Conservation (phyloP, 2,888 invertebrate species). For the Liopterus haemorrhoidalis region DNA sequence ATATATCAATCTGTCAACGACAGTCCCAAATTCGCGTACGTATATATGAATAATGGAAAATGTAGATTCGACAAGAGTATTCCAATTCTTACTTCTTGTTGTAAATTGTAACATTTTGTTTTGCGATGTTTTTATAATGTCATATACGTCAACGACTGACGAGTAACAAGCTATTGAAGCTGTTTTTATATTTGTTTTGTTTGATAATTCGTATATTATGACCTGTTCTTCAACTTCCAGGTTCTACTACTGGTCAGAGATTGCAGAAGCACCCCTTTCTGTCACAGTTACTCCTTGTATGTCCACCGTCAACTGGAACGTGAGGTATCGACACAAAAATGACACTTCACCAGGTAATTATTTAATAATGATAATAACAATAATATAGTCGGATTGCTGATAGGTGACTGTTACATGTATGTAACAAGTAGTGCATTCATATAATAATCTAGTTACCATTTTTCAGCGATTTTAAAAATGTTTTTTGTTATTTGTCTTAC, state of each 20-base stretch:
- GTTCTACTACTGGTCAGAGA: conserved; percentile 31
- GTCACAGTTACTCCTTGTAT: conserved; percentile 22
- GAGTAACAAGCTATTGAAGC: no score
- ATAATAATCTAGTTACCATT: no score
- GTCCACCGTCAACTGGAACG: conserved; percentile 35
- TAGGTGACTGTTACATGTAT: no score
- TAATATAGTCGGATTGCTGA: no score
- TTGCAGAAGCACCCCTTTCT: conserved; percentile 21
- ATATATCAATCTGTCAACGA: conserved; percentile 16
- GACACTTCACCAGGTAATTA: conserved; percentile 22
- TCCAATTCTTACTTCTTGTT: background rate
- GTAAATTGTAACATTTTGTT: conserved; percentile 7
- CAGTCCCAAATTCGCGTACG: conserved; percentile 10
- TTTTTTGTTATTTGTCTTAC: no score
- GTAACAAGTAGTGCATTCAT: no score
- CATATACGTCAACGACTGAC: no score
- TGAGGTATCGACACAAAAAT: conserved; percentile 26
- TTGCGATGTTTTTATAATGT: background rate
- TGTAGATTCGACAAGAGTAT: conserved; percentile 6
- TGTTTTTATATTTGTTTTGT: no score
- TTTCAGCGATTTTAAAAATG: no score
- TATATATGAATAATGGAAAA: conserved; percentile 13
- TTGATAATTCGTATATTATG: background rate
- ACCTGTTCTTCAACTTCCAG: conserved; percentile 22
- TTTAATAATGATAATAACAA: no score